Evolutionary conservation across 2,797 vertebrate species (phyloP), one percentile per base, ranked within the genome.

Genomic region (Scolopax rusticola): DNA sequence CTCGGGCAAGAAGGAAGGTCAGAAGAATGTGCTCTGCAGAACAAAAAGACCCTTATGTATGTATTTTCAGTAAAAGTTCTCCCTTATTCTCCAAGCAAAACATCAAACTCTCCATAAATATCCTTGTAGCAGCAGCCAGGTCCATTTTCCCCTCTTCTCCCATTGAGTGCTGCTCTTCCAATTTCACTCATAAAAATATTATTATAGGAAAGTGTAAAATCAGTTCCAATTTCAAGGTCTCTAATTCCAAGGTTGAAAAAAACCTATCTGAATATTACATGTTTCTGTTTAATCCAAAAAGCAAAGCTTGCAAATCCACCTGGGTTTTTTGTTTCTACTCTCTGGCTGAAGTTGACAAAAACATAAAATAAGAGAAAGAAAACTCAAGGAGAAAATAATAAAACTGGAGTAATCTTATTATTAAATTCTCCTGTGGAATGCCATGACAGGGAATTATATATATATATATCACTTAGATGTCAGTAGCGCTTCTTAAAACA

Each of bases 121-220:
- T 75, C 20, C 57, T 38, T 59, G 12, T 68, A 82, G 48, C 54
- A 89, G 75, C 30, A 84, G 70, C 23, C 28, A 81, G 21, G 32
- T 89, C 27, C 20, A 15, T 83, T 95, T 97, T 84, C 21, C 23
- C 8, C 43, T 70, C 30, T 67, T 68, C 85, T 83, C n/a, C 56
- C 53, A 75, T 45, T 78, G 84, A 75, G 78, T 33, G 2, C 15
- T 94, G 28, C 28, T 97, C 54, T 92, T 95, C 40, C 78, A 94
- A 81, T 88, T 95, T 96, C 87, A 78, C 69, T 96, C 59, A 78
- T 88, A 95, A 97, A 94, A 92, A 88, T 93, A 89, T 89, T 95
- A 74, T 95, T 80, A 69, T 60, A 95, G 33, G 33, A 95, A 79
- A 61, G 36, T 60, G 0, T 63, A 95, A 97, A 96, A 95, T 95